These are phyloP conservation scores for Temnothorax rugatulus DNA, from an alignment of 2,888 invertebrate species.

Conservation along the genomic window DNA sequence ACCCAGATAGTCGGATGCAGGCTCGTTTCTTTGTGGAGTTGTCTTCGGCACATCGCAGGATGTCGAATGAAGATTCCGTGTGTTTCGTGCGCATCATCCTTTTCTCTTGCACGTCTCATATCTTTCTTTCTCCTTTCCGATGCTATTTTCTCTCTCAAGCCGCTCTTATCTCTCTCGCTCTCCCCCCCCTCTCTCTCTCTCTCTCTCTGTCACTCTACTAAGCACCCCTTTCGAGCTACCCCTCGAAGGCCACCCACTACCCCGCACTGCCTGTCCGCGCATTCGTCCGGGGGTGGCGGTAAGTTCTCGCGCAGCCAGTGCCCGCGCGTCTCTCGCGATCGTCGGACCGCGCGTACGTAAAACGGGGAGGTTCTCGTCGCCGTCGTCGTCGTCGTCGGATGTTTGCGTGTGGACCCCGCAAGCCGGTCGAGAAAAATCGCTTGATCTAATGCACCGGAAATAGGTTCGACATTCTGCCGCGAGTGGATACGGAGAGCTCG, in stretches of 20 bases:
- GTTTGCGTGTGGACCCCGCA: slow-evolving; percentile 24
- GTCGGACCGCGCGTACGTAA: slow-evolving; percentile 82
- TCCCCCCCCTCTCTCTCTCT: background rate
- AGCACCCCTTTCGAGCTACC: slow-evolving; percentile 61
- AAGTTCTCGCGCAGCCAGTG: slow-evolving; percentile 83
- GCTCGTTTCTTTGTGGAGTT: slow-evolving; percentile 54
- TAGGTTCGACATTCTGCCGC: background rate
- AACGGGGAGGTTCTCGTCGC: slow-evolving; percentile 66
- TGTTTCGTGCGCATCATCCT: slow-evolving; percentile 60
- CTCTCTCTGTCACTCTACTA: slow-evolving; percentile 21
- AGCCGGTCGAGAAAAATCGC: slow-evolving; percentile 7
- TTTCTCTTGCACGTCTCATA: background rate
- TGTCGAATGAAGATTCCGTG: slow-evolving; percentile 39
- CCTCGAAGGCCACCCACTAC: slow-evolving; percentile 75
- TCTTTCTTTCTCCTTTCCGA: background rate
- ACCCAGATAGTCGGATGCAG: slow-evolving; percentile 71
- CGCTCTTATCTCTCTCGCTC: background rate
- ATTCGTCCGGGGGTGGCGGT: slow-evolving; percentile 78
- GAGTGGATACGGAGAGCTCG: background rate
- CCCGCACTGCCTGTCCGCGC: slow-evolving; percentile 75
- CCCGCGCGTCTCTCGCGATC: slow-evolving; percentile 85
- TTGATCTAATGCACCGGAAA: background rate
- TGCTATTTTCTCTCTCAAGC: slow-evolving; percentile 4
- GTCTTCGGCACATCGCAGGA: slow-evolving; percentile 53
- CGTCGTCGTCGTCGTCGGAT: slow-evolving; percentile 61